Base-by-base conservation (phyloP, 2,888 invertebrate species). In the Chloromyia formosa region DNA sequence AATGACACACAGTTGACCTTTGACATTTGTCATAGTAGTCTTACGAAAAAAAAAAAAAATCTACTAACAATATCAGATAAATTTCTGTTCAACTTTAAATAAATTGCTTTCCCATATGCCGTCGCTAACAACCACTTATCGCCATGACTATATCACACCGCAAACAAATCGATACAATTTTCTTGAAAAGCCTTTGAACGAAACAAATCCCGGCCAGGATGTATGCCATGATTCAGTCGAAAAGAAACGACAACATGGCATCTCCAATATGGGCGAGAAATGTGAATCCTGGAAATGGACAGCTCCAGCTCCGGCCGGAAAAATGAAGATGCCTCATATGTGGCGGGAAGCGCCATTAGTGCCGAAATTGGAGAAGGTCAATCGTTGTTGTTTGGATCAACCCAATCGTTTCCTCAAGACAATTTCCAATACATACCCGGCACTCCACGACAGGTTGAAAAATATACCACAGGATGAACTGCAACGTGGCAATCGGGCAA, bases 401-500 rank as follows among this genome's bases (percentile, higher is more conserved):
- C 71, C 71, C 7, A 84, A 84, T 78, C 82, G 83, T 14, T 84
- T 84, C 61, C 76, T 84, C 1, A 83, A 83, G 77, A 83, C 83
- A 56, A 74, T 84, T 7, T 80, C 81, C 12, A 82, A 82, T 58
- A 87, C 88, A 76, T 88, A 88, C 80, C 90, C 89, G 0, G 87
- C 87, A 79, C 83, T 89, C 22, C 88, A 89, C 77, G 88, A 88
- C 78, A 84, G 88, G 14, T 80, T 89, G 0, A 86, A 87, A 76
- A 82, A 84, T 5, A 84, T 87, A 75, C 87, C 89, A 3, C 86
- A 87, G 18, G 84, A 87, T 66, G 87, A 88, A 73, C 80, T 88
- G 3, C 82, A 86, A 53, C 84, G 86, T 12, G 83, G 87, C 45
- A 84, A 89, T 40, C 88, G 90, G 77, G 82, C 81, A 3, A 88